Evolutionary conservation across 1,140 invertebrate species (phyloP).

Genomic region (Panagrolaimus sp.): DNA sequence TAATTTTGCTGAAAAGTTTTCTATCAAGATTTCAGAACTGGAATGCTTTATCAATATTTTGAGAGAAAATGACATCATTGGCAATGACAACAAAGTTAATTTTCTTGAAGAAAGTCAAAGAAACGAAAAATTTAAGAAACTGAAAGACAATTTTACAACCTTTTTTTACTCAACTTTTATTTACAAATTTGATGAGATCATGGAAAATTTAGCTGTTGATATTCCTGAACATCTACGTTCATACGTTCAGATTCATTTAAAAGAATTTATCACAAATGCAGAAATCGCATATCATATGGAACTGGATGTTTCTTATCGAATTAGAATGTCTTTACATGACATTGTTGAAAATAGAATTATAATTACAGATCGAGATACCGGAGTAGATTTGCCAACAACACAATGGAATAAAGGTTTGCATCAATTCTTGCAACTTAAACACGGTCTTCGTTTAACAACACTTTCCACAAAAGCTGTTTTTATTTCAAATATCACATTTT

Average conservation of each 20-base stretch:
- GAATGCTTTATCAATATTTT: too few species aligned
- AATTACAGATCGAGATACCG: slow-evolving; percentile 60
- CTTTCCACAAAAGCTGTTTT: slow-evolving; percentile 60
- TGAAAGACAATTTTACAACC: too few species aligned
- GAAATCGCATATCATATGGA: background rate
- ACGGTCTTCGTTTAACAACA: slow-evolving; percentile 57
- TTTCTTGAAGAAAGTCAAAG: too few species aligned
- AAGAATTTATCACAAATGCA: background rate
- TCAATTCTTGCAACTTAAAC: slow-evolving; percentile 62
- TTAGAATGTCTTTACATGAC: background rate
- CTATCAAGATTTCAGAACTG: too few species aligned
- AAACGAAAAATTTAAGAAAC: too few species aligned
- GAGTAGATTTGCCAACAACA: slow-evolving; percentile 58
- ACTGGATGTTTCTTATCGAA: background rate
- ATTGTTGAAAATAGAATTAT: slow-evolving; percentile 17
- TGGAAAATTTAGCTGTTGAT: background rate
- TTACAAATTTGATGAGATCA: too few species aligned
- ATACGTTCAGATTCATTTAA: background rate
- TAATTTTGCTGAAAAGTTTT: too few species aligned
- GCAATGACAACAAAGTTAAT: too few species aligned
- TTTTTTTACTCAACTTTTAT: too few species aligned
- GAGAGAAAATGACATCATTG: too few species aligned
- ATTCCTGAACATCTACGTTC: background rate
- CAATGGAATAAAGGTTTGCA: slow-evolving; percentile 61
- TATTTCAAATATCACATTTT: slow-evolving; percentile 60